phyloP scores from a whole-genome alignment of 2,113 vertebrate genomes.

The Sinocyclocheilus grahami region DNA sequence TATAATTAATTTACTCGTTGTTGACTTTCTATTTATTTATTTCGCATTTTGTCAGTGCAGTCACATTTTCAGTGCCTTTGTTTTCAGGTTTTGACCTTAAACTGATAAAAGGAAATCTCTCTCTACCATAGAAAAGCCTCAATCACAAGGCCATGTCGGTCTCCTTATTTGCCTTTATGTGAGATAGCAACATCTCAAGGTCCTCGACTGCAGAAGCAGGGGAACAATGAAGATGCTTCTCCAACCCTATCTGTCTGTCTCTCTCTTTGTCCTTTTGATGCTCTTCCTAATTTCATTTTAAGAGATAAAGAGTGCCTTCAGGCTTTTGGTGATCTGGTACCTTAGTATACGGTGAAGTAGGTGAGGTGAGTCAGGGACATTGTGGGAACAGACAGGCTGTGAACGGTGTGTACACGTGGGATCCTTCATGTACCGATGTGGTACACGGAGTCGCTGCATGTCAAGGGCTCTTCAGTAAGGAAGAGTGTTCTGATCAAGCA shows the following conservation, averaged over 20 bases:
- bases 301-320: neutral
- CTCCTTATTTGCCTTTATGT: neutral
- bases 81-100: neutral
- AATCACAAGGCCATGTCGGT: neutral
- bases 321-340: neutral
- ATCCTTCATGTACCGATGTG: constrained; percentile 18
- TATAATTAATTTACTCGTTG: neutral
- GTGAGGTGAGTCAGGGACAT: constrained; percentile 9
- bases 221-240: constrained; percentile 9
- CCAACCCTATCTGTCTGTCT: neutral
- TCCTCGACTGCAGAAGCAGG: neutral
- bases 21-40: neutral
- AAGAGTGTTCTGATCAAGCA: neutral
- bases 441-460: constrained; percentile 3
- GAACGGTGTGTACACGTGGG: constrained; percentile 20
- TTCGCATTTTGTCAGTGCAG: neutral
- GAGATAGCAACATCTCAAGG: constrained; percentile 17
- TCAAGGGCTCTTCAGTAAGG: constrained; percentile 31
- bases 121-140: neutral
- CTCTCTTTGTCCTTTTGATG: constrained; percentile 9
- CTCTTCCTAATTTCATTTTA: neutral
- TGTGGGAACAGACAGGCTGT: neutral
- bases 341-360: neutral
- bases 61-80: neutral
- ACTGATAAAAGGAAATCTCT: neutral